Conservation (phyloP, 92 coral and sea anemone species). For the Palythoa grandis region DNA sequence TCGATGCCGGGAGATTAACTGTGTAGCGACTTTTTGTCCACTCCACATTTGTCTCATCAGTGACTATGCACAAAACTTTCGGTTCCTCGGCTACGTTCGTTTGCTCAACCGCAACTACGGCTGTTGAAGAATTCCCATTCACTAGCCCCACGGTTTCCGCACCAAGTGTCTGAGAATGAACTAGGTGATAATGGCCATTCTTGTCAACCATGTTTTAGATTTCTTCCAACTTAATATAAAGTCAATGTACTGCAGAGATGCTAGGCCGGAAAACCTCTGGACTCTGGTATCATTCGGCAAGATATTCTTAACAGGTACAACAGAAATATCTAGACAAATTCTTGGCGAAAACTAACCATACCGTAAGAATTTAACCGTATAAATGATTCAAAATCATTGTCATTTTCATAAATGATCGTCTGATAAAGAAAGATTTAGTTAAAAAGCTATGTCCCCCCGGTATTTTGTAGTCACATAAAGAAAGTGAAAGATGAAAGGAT, state of each 20-base stretch:
- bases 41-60: slow-evolving; percentile 83
- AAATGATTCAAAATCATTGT: too few species aligned
- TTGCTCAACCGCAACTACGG: slow-evolving; percentile 72
- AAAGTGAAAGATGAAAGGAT: too few species aligned
- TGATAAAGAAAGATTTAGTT: too few species aligned
- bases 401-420: too few species aligned
- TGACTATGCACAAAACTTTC: slow-evolving; percentile 80
- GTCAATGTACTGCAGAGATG: not conserved
- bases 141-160: slow-evolving; percentile 29
- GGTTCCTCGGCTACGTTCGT: slow-evolving; percentile 69
- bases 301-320: not conserved
- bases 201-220: slow-evolving; percentile 30
- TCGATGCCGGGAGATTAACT: slow-evolving; percentile 74
- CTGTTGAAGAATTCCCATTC: slow-evolving; percentile 32
- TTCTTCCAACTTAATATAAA: not conserved
- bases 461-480: too few species aligned
- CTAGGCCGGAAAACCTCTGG: not conserved
- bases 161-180: slow-evolving; percentile 38
- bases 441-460: too few species aligned
- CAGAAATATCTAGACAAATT: not conserved
- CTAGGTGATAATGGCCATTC: slow-evolving; percentile 28
- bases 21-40: slow-evolving; percentile 62
- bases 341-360: not conserved
- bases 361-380: not conserved
- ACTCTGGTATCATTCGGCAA: not conserved